Evolutionary conservation across 2,113 vertebrate species (phyloP).

Genomic region (Equus przewalskii): DNA sequence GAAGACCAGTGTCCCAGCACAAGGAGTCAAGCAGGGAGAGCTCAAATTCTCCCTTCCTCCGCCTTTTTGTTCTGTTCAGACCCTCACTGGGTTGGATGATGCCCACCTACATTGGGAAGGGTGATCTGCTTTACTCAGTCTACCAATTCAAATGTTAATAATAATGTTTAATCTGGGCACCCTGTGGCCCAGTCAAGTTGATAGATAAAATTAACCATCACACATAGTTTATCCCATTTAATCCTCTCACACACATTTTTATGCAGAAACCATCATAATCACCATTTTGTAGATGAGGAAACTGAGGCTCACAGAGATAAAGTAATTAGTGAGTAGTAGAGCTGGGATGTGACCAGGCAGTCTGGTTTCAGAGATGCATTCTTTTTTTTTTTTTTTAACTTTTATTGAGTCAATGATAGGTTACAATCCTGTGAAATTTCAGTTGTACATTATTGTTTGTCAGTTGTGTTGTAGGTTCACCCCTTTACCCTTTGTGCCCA

Average conservation of each 20-base stretch:
- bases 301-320: background rate
- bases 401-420: too few relatives aligned
- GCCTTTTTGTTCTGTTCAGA: background rate
- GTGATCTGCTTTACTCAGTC: background rate
- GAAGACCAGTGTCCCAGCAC: background rate
- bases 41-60: background rate
- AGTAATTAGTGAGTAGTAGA: background rate
- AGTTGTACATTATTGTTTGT: too few relatives aligned
- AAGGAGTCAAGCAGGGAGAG: background rate
- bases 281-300: background rate
- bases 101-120: background rate
- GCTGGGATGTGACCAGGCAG: background rate
- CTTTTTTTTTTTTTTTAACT: background rate
- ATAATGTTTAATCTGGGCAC: background rate
- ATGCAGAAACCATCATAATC: background rate
- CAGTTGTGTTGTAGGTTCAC: too few relatives aligned
- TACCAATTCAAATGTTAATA: background rate
- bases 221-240: background rate
- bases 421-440: too few relatives aligned
- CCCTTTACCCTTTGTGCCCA: too few relatives aligned
- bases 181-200: background rate
- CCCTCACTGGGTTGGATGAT: background rate
- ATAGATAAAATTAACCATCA: background rate
- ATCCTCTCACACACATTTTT: background rate
- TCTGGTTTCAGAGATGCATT: background rate